phyloP scores from a whole-genome alignment of 1,140 invertebrate species.

The Pseudomyrmex concolor region DNA sequence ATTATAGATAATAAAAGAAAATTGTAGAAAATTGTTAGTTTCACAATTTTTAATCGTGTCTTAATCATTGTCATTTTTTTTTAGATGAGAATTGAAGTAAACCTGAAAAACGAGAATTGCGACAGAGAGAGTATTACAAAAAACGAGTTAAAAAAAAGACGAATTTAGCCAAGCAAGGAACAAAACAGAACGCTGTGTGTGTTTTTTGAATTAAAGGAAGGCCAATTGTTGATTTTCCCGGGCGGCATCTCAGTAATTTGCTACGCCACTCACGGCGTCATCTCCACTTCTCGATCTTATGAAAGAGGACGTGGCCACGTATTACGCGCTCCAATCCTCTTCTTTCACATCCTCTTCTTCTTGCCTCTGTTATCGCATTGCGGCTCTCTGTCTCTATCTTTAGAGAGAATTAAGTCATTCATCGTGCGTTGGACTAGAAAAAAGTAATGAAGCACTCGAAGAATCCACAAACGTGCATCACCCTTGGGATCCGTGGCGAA shows the following conservation, averaged over 20 bases:
- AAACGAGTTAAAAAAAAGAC: constrained; percentile 16
- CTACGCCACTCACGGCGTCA: constrained; percentile 67
- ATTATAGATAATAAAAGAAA: too few species aligned
- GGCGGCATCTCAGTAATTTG: constrained; percentile 70
- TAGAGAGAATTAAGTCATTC: constrained; percentile 73
- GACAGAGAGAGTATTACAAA: not conserved
- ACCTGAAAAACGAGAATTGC: constrained; percentile 13
- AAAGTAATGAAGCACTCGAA: constrained; percentile 61
- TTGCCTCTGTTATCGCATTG: constrained; percentile 4
- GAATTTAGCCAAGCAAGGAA: constrained; percentile 19
- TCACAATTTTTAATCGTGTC: not conserved
- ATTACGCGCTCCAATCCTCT: constrained; percentile 45
- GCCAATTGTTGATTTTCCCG: constrained; percentile 74
- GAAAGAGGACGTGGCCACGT: constrained; percentile 51
- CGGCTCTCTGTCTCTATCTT: constrained; percentile 55
- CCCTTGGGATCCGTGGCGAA: constrained; percentile 50
- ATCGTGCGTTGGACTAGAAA: constrained; percentile 59
- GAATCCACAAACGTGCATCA: constrained; percentile 44
- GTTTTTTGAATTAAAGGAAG: constrained; percentile 72
- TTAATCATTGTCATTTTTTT: not conserved
- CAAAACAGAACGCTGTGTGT: constrained; percentile 51
- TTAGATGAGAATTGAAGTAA: constrained; percentile 16
- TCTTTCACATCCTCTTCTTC: constrained; percentile 56
- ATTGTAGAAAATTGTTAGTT: too few species aligned
- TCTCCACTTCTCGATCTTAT: constrained; percentile 58